Base-by-base conservation (phyloP, 2,113 vertebrate species). In the Pipa parva region DNA sequence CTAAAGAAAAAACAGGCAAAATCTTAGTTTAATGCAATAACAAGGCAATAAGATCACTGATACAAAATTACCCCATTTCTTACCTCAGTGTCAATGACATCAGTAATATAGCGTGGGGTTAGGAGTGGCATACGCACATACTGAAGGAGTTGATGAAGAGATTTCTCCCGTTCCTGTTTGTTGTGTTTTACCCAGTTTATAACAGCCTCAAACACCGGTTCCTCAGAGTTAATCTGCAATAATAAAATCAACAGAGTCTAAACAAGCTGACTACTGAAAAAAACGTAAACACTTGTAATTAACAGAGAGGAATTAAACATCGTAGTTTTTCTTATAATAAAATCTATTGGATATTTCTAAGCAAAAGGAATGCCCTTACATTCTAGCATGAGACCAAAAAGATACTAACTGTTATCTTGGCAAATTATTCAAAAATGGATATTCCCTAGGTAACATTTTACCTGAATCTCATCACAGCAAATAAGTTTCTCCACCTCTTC, bases 381-480 rank as follows among this genome's bases (percentile, higher is more conserved):
- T n/a, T n/a, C n/a, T n/a, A n/a, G n/a, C n/a, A n/a, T n/a, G n/a
- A n/a, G n/a, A n/a, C n/a, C n/a, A n/a, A n/a, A n/a, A n/a, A n/a
- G n/a, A n/a, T n/a, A n/a, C n/a, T n/a, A n/a, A n/a, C n/a, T n/a
- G n/a, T n/a, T n/a, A n/a, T n/a, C n/a, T n/a, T n/a, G n/a, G n/a
- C n/a, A n/a, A n/a, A n/a, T n/a, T n/a, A n/a, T n/a, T n/a, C n/a
- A n/a, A n/a, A n/a, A n/a, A n/a, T n/a, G n/a, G n/a, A n/a, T n/a
- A n/a, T n/a, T n/a, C n/a, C n/a, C n/a, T n/a, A n/a, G n/a, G n/a
- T n/a, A n/a, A n/a, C n/a, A n/a, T n/a, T n/a, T n/a, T 83, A 99
- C 95, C 96, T 99, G 97, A 77, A 99, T 99, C 82, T 99, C 97
- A 72, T 99, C 97, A 76, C 97, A 98, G 76, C 95, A 94, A 79